A percentile compares a stretch with the other conserved stretches of the same genome.
Conservation (phyloP, 2,888 invertebrate species). For the Cryptus armator region DNA sequence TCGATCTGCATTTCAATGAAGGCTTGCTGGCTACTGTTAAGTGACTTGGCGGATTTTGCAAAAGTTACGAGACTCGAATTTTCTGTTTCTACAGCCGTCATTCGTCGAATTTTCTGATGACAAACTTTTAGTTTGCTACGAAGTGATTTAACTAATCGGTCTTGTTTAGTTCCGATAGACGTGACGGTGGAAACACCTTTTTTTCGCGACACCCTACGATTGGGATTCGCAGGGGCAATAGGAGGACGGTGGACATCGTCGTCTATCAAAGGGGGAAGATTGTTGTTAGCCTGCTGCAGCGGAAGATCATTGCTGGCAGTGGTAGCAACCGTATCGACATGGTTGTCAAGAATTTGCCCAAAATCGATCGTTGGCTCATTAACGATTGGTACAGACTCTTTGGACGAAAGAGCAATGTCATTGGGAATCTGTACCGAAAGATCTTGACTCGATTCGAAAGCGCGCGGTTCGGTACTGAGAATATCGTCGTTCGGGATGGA, state of each 20-base stretch:
- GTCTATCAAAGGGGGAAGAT: neutral
- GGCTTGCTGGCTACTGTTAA: constrained; percentile 2
- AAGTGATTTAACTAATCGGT: neutral
- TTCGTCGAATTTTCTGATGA: constrained; percentile 5
- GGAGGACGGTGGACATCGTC: neutral
- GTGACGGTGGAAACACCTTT: constrained; percentile 2
- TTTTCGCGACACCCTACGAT: neutral
- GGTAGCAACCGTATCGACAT: neutral
- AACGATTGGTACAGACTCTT: neutral
- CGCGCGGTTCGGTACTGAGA: neutral
- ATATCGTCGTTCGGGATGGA: neutral
- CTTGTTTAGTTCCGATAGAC: constrained; percentile 28
- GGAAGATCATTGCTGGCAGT: neutral
- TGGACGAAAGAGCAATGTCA: neutral
- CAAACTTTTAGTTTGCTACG: constrained; percentile 11
- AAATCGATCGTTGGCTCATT: neutral
- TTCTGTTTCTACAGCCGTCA: neutral
- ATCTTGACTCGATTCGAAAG: neutral
- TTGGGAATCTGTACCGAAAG: neutral
- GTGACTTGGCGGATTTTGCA: neutral
- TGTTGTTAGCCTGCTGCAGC: neutral
- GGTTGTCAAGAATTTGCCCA: neutral
- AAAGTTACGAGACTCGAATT: neutral
- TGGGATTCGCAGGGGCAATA: neutral
- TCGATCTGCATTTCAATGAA: constrained; percentile 68